phyloP scores from a whole-genome alignment of 1,140 invertebrate species.

The Eupristina koningsbergeri region DNA sequence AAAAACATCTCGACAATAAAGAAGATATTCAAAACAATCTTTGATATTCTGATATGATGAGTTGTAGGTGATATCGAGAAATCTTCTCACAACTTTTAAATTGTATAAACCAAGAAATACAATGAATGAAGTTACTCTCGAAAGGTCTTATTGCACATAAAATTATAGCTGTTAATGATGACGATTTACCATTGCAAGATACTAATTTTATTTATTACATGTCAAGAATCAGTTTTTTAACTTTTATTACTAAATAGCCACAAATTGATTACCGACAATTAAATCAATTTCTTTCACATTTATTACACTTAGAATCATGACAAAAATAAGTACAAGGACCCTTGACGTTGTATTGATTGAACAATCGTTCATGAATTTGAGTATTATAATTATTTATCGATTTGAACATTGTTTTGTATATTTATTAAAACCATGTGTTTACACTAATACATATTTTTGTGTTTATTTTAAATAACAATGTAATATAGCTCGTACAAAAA shows the following conservation, averaged over 20 bases:
- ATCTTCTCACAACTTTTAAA: slow-evolving; percentile 33
- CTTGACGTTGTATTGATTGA: not conserved
- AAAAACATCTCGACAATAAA: too few relatives aligned
- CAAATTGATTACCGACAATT: too few relatives aligned
- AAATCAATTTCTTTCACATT: not conserved
- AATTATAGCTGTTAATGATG: not conserved
- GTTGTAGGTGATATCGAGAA: not conserved
- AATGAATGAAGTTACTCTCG: not conserved
- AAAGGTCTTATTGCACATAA: not conserved
- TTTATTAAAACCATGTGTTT: too few relatives aligned
- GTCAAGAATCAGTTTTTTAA: not conserved
- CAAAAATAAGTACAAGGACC: not conserved
- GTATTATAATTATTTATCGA: not conserved
- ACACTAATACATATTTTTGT: too few relatives aligned
- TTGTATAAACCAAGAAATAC: not conserved
- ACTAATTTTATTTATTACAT: not conserved
- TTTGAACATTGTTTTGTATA: too few relatives aligned
- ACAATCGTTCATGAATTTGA: not conserved
- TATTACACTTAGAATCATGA: not conserved
- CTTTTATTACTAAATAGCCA: not conserved
- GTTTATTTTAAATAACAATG: too few relatives aligned
- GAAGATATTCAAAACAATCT: too few relatives aligned
- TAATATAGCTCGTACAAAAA: too few relatives aligned
- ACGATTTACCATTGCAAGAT: not conserved
- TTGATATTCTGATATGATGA: not conserved